Evolutionary conservation across 2,888 invertebrate species (phyloP), one percentile per base, ranked within the genome.

Genomic region (Nyleta sp.): DNA sequence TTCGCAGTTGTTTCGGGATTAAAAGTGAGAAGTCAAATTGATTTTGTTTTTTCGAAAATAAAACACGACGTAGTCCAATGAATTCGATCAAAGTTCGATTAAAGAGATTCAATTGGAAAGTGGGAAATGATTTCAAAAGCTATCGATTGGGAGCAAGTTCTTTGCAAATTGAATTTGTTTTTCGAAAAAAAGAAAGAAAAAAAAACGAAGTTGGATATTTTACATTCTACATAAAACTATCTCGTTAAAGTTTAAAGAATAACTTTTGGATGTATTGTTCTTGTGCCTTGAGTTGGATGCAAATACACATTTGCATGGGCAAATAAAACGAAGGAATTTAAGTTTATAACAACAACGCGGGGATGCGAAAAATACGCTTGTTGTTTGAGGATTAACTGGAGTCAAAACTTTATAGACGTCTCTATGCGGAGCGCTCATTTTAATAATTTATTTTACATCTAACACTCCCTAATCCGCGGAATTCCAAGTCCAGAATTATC

Each of bases 311-410:
- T 55, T 55, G 24, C 55, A 55, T 38, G 11, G 28, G 22, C 7
- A 55, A 55, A 38, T 55, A 55, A 55, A 55, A 18, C 5, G 11
- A 13, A 22, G 33, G 33, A 55, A 38, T 55, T 38, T 13, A 10
- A 38, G 31, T 15, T 50, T 50, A 48, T 7, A 24, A n/a, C 22
- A 4, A 24, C 24, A 24, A 17, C 8, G 4, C 28, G 31, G 13
- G 15, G 11, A 17, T 10, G 31, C 17, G 20, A 50, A 50, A 50
- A 28, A 50, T 17, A 50, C 10, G 46, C 10, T 46, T 28, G 31
- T 31, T 28, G 31, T 50, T 31, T 28, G n/a, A 2, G 50, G 50
- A 50, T 50, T 50, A 50, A 50, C 28, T 31, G 20, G 50, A 50
- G 28, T 50, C 50, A 50, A 31, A 50, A 50, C 15, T 50, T 50